A percentile compares a stretch with the other conserved stretches of the same genome.
Conservation (phyloP, 2,797 vertebrate species). For the Rhinogobio ventralis region DNA sequence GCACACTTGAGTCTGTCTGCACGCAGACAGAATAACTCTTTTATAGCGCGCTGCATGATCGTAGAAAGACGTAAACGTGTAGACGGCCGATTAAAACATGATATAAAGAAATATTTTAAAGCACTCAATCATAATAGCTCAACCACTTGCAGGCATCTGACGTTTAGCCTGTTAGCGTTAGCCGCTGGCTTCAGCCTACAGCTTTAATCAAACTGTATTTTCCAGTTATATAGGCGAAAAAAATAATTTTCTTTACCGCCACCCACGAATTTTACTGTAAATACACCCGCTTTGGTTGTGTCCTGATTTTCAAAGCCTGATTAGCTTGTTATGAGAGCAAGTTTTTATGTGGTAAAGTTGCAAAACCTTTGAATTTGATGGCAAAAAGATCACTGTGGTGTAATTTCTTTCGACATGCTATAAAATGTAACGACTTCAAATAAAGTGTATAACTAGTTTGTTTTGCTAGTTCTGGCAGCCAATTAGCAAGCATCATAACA, state of each 20-base stretch:
- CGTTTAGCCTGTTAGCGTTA: constrained; percentile 39
- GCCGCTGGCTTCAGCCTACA: constrained; percentile 3
- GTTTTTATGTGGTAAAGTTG: constrained; percentile 3
- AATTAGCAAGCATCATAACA: constrained; percentile 11
- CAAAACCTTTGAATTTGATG: not conserved
- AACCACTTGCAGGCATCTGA: constrained; percentile 21
- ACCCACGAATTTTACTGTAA: not conserved
- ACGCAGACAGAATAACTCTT: not conserved
- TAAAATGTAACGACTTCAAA: not conserved
- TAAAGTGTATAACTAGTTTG: not conserved
- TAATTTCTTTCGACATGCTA: no score
- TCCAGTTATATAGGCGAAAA: not conserved
- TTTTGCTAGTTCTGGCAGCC: constrained; percentile 2
- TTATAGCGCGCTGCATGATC: not conserved
- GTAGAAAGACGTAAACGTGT: not conserved
- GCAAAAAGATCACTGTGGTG: not conserved
- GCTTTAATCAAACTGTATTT: constrained; percentile 19
- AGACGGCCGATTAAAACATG: not conserved
- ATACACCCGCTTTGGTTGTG: not conserved
- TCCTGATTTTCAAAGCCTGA: not conserved
- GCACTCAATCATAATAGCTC: constrained; percentile 3
- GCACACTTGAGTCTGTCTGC: constrained; percentile 9
- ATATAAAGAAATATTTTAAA: not conserved
- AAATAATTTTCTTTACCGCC: not conserved
- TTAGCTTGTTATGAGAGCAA: not conserved